phyloP scores from a whole-genome alignment of 2,113 vertebrate species.

The Pitta sordida region DNA sequence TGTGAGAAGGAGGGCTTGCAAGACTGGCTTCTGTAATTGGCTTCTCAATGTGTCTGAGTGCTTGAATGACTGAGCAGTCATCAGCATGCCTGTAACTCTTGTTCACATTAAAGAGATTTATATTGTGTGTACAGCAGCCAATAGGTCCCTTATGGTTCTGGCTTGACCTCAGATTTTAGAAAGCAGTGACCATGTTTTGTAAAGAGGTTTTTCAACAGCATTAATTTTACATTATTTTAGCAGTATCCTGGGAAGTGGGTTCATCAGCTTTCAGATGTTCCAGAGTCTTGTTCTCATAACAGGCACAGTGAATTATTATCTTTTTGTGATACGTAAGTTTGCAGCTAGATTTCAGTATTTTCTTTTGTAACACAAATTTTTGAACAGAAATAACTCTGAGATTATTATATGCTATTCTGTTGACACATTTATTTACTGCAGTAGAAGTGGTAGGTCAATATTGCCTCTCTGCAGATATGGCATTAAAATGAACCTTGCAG shows the following conservation, averaged over 20 bases:
- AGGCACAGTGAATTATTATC: neutral
- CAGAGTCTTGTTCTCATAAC: neutral
- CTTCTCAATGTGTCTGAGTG: neutral
- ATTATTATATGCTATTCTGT: neutral
- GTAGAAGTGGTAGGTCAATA: neutral
- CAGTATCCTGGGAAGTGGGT: neutral
- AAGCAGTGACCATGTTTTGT: neutral
- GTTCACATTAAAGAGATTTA: neutral
- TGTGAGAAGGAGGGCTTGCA: neutral
- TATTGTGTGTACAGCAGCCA: neutral
- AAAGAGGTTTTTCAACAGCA: neutral
- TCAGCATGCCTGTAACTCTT: neutral
- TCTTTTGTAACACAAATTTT: neutral
- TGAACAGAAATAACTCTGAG: neutral
- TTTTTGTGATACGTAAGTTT: neutral
- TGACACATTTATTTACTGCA: neutral
- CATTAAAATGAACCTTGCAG: neutral
- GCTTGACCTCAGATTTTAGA: neutral
- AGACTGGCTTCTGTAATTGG: neutral
- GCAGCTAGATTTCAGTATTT: neutral
- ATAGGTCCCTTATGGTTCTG: neutral
- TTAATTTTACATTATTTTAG: neutral
- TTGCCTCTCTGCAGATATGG: neutral
- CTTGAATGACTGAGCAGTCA: neutral
- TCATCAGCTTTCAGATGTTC: neutral